phyloP scores from a whole-genome alignment of 2,888 invertebrate species.

The Tipula helvola region DNA sequence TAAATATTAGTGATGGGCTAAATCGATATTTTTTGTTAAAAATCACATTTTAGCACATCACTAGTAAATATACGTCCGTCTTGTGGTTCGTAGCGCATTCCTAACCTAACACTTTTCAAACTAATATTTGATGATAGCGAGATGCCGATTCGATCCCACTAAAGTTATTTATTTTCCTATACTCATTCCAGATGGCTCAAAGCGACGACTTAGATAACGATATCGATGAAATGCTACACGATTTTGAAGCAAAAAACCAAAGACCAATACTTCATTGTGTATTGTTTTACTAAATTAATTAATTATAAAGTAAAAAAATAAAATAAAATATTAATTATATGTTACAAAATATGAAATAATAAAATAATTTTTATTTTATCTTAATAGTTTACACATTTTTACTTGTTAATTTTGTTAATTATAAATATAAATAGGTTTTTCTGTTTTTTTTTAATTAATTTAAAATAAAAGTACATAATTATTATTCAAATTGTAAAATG shows the following conservation, averaged over 20 bases:
- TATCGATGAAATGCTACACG: slow-evolving; percentile 89
- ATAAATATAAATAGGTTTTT: background rate
- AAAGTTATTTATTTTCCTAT: slow-evolving; percentile 6
- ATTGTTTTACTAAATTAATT: slow-evolving; percentile 66
- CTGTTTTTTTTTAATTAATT: background rate
- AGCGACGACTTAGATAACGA: slow-evolving; percentile 93
- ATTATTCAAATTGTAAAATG: no score
- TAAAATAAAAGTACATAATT: background rate
- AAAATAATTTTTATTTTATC: background rate
- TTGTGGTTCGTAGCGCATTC: no score
- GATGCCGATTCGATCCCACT: background rate
- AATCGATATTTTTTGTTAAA: no score
- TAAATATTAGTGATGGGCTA: no score
- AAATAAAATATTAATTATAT: background rate
- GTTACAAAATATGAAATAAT: background rate
- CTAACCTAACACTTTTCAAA: no score
- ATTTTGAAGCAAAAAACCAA: slow-evolving; percentile 80
- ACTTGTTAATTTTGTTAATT: background rate
- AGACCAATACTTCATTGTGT: slow-evolving; percentile 86
- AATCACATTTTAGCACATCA: no score
- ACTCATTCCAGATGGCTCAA: slow-evolving; percentile 48
- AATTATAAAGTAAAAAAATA: background rate
- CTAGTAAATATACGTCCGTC: background rate
- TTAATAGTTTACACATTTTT: background rate
- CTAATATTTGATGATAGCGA: no score